Percentiles rank a stretch among this genome's conserved stretches.
phyloP scores from a whole-genome alignment of 2,888 invertebrate genomes.

The Alloplasta piceator region DNA sequence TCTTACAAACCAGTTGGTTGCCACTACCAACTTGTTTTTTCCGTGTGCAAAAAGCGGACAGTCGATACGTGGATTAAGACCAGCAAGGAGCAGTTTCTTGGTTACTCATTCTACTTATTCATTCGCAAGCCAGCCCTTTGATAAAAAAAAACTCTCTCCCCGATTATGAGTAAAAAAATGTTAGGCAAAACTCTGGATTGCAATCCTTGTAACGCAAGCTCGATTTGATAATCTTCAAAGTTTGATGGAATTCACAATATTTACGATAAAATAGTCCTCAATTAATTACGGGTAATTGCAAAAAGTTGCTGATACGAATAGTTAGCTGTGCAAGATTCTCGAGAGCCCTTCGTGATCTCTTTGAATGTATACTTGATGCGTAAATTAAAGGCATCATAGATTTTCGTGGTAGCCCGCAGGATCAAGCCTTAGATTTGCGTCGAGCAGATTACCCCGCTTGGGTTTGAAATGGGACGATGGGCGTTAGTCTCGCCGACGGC shows the following conservation, averaged over 20 bases:
- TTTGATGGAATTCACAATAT: background rate
- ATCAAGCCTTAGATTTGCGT: conserved; percentile 84
- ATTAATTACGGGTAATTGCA: background rate
- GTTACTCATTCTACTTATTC: too few relatives aligned
- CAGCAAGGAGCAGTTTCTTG: too few relatives aligned
- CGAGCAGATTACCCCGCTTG: conserved; percentile 82
- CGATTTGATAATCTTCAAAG: too few relatives aligned
- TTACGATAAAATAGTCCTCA: background rate
- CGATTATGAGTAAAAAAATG: too few relatives aligned
- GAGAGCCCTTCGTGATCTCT: conserved; percentile 41
- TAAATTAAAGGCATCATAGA: conserved; percentile 83
- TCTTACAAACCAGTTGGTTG: too few relatives aligned
- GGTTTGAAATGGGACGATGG: conserved; percentile 83
- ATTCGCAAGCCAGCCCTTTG: background rate
- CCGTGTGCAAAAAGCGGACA: too few relatives aligned
- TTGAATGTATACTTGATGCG: conserved; percentile 60
- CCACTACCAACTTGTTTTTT: too few relatives aligned
- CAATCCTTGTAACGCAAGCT: too few relatives aligned
- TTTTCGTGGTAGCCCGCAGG: conserved; percentile 83
- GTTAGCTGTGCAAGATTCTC: background rate
- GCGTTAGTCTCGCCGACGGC: conserved; percentile 82
- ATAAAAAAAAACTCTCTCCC: too few relatives aligned
- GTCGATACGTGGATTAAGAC: too few relatives aligned
- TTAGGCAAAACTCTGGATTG: too few relatives aligned
- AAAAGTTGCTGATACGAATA: background rate